Conservation (phyloP, 2,797 vertebrate species). For the Anolis apletophallus region DNA sequence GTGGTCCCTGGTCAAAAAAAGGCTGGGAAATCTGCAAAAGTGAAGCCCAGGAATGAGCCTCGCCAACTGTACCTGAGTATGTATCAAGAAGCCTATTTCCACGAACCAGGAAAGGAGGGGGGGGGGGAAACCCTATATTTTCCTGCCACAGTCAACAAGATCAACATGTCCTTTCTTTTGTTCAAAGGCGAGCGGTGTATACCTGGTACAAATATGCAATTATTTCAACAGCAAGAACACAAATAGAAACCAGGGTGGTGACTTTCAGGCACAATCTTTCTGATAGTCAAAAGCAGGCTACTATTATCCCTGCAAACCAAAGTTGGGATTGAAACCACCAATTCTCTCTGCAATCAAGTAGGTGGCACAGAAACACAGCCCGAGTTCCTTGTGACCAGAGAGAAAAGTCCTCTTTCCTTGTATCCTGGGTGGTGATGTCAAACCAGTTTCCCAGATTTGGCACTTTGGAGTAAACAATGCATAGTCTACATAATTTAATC, state of each 20-base stretch:
- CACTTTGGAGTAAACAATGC: constrained; percentile 1
- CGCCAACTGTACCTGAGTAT: background rate
- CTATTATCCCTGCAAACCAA: background rate
- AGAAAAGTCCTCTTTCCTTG: background rate
- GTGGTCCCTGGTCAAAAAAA: too few species aligned
- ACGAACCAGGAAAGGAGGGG: background rate
- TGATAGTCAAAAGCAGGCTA: background rate
- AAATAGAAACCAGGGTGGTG: background rate
- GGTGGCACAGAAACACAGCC: constrained; percentile 8
- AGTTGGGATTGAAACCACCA: background rate
- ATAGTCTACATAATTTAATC: constrained; percentile 4
- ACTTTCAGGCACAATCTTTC: background rate
- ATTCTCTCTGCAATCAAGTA: constrained; percentile 1
- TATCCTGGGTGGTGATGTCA: background rate
- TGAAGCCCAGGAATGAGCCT: too few species aligned
- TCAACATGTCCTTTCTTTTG: background rate
- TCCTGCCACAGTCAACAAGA: background rate
- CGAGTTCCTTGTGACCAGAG: background rate
- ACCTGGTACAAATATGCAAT: background rate
- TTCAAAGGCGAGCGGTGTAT: background rate
- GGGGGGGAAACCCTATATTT: background rate
- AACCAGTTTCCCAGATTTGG: background rate
- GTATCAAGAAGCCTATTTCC: background rate
- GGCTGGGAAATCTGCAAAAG: too few species aligned
- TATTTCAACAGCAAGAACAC: background rate